Base-by-base conservation (phyloP, 2,113 vertebrate species). In the Oreochromis niloticus region DNA sequence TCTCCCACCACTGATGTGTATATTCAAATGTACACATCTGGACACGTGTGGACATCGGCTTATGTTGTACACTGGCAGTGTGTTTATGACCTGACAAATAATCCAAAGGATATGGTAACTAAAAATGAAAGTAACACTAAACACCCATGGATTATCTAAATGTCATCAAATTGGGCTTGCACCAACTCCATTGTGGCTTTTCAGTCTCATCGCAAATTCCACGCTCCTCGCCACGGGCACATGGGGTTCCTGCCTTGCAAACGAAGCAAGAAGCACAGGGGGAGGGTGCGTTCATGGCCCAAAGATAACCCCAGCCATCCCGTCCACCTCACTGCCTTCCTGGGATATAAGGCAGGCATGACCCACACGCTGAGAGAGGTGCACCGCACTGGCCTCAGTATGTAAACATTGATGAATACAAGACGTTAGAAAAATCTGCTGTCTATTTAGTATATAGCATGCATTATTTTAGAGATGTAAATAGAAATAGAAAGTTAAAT, bases 321-420 rank as follows among this genome's bases (percentile, higher is more conserved):
- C 0, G 97, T 99, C 32, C 99, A 99, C 48, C 97, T 99, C 80
- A 97, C 98, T 0, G 98, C 98, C 59, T 99, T 98, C 91, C 89
- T 99, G 90, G 99, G 98, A 6, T 99, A 99, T 95, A 99, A 99
- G 93, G 98, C 98, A 6, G 98, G 98, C 95, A 99, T 99, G 98
- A 99, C 98, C 22, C 98, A 99, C 95, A 98, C 98, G 1, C 97
- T 99, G 22, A 97, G 98, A 4, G 98, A 99, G 83, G 96, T 99
- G 0, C 98, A 99, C 88, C 96, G 98, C 46, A 97, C 97, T 27
- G 98, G 97, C 34, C 98, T 98, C 19, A 99, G 98, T 99, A 97
- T 0, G 98, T 98, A 68, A 3, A n/a, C 56, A 59, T 24, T 27
- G 14, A 19, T 57, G 68, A 13, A 78, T 36, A 6, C 13, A 32